A percentile compares a stretch with the other conserved stretches of the same genome.
These are phyloP conservation scores for Sinodicranocentrus sp. DNA, from an alignment of 2,888 invertebrate species.

Conservation along the genomic window DNA sequence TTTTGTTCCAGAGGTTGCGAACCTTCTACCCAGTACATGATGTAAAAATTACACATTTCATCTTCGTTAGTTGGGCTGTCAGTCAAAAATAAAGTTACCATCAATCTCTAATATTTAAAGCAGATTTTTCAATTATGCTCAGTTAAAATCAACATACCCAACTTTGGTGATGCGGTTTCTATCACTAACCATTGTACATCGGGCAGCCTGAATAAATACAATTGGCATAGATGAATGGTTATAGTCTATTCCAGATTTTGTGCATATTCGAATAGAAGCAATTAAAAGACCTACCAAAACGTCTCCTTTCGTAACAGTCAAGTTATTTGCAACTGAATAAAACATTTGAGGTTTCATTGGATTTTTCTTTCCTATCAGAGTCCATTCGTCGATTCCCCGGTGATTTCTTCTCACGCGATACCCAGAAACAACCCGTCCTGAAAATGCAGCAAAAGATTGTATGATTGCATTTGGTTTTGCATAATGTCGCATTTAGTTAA, in stretches of 20 bases:
- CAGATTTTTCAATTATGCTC: neutral
- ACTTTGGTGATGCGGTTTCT: slow-evolving; percentile 83
- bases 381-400: slow-evolving; percentile 85
- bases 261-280: too few relatives aligned
- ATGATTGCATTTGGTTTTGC: too few relatives aligned
- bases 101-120: too few relatives aligned
- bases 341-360: slow-evolving; percentile 97
- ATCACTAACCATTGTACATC: slow-evolving; percentile 94
- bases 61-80: slow-evolving; percentile 88
- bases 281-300: slow-evolving; percentile 83
- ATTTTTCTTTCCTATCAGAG: slow-evolving; percentile 87
- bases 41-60: slow-evolving; percentile 97
- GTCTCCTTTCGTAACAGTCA: slow-evolving; percentile 84
- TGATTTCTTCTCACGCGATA: slow-evolving; percentile 84
- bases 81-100: slow-evolving; percentile 37
- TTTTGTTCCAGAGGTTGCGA: slow-evolving; percentile 86
- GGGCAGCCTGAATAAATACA: slow-evolving; percentile 83
- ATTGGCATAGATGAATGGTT: too few relatives aligned
- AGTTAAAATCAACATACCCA: slow-evolving; percentile 82
- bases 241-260: too few relatives aligned
- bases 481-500: too few relatives aligned
- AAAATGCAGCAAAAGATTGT: neutral
- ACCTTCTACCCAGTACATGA: slow-evolving; percentile 94
- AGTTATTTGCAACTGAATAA: slow-evolving; percentile 85
- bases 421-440: slow-evolving; percentile 90